phyloP scores from a whole-genome alignment of 2,113 vertebrate genomes.

The Leucopsar rothschildi region DNA sequence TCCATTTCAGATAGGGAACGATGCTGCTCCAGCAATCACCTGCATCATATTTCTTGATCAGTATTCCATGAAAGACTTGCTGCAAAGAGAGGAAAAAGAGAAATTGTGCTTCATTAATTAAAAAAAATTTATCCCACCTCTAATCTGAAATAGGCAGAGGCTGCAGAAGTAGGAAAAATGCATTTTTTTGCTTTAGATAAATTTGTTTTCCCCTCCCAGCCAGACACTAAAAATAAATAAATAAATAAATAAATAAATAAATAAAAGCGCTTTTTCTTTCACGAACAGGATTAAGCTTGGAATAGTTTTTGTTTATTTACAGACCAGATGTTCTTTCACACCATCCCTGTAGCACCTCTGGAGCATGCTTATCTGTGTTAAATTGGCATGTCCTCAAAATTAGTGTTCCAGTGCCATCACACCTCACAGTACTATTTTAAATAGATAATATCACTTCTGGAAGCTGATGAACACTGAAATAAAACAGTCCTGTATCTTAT shows the following conservation, averaged over 20 bases:
- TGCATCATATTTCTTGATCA: background rate
- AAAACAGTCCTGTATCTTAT: background rate
- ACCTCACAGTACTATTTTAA: background rate
- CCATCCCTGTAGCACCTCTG: background rate
- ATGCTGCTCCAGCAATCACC: background rate
- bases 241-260: too few relatives aligned
- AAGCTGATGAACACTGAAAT: background rate
- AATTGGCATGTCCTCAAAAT: background rate
- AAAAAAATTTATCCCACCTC: background rate
- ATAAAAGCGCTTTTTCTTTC: background rate
- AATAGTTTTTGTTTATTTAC: background rate
- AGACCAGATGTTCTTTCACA: background rate
- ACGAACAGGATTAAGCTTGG: background rate
- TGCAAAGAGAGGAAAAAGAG: background rate
- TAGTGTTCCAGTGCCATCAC: background rate
- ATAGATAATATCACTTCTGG: background rate
- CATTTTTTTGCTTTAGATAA: background rate
- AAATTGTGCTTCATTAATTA: background rate
- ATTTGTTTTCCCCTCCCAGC: background rate
- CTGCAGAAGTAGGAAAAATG: background rate
- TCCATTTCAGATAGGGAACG: background rate
- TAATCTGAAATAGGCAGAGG: background rate
- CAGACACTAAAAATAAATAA: background rate
- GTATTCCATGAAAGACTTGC: background rate
- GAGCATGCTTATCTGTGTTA: background rate